Percentiles rank a stretch among this genome's conserved stretches.
Evolutionary conservation across 2,888 invertebrate genomes (phyloP).

Genomic region (Lasius fuliginosus): DNA sequence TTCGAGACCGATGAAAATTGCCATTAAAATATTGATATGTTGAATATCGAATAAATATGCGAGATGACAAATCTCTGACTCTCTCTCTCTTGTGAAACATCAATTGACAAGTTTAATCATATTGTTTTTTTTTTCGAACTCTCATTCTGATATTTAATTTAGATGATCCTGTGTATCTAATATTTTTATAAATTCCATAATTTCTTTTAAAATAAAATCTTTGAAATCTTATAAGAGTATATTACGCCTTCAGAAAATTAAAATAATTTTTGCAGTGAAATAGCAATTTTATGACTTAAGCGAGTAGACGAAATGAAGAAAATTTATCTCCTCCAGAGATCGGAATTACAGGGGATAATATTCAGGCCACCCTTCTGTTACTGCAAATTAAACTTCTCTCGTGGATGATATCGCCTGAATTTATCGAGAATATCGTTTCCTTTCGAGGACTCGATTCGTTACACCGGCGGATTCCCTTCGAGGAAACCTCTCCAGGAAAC

Average conservation of each 20-base stretch:
- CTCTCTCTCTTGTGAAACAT: slow-evolving; percentile 10
- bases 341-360: slow-evolving; percentile 9
- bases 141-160: background rate
- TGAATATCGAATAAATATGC: slow-evolving; percentile 81
- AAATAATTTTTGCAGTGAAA: background rate
- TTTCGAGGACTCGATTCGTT: slow-evolving; percentile 20
- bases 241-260: background rate
- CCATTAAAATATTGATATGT: slow-evolving; percentile 79
- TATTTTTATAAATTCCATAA: background rate
- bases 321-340: background rate
- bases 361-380: slow-evolving; percentile 8
- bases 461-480: background rate
- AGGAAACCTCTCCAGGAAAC: slow-evolving; percentile 25
- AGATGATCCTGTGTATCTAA: background rate
- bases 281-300: background rate
- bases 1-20: slow-evolving; percentile 73
- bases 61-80: slow-evolving; percentile 79
- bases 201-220: slow-evolving; percentile 1
- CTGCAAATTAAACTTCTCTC: slow-evolving; percentile 33
- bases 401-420: background rate
- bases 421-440: slow-evolving; percentile 27
- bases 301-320: background rate
- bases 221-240: background rate
- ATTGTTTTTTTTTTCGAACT: background rate
- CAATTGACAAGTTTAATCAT: background rate